Evolutionary conservation across 2,797 vertebrate species (phyloP).

Genomic region (Mionectes olivaceus): DNA sequence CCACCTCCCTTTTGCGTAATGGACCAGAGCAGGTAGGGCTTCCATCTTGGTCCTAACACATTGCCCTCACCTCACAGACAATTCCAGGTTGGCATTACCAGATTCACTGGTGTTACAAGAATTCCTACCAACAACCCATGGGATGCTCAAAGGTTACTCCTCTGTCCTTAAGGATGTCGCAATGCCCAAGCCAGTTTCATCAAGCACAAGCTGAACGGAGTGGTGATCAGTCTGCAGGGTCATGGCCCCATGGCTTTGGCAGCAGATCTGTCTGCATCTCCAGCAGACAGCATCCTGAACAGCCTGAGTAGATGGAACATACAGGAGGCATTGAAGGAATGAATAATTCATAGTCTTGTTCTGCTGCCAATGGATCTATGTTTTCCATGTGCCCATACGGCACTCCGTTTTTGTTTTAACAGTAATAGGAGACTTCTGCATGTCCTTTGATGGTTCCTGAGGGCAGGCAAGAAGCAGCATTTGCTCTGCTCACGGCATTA

Average conservation of each 20-base stretch:
- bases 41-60: background rate
- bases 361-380: conserved; percentile 42
- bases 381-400: background rate
- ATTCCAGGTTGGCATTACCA: background rate
- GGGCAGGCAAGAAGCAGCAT: conserved; percentile 6
- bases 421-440: background rate
- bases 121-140: background rate
- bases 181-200: background rate
- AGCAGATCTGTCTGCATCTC: conserved; percentile 16
- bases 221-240: background rate
- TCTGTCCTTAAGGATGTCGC: background rate
- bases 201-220: background rate
- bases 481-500: background rate
- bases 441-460: conserved; percentile 28
- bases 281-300: conserved; percentile 5
- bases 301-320: conserved; percentile 26
- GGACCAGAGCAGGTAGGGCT: background rate
- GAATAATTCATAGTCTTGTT: conserved; percentile 51
- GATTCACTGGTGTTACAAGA: background rate
- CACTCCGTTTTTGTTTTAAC: conserved; percentile 23
- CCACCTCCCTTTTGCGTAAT: background rate
- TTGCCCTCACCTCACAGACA: background rate
- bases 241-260: background rate
- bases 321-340: conserved; percentile 33
- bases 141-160: background rate